Evolutionary conservation across 30 jellyfish, hydroid and myxozoan genomes (phyloP), one percentile per base, ranked within the genome.

Genomic region (Chironex yamaguchii): DNA sequence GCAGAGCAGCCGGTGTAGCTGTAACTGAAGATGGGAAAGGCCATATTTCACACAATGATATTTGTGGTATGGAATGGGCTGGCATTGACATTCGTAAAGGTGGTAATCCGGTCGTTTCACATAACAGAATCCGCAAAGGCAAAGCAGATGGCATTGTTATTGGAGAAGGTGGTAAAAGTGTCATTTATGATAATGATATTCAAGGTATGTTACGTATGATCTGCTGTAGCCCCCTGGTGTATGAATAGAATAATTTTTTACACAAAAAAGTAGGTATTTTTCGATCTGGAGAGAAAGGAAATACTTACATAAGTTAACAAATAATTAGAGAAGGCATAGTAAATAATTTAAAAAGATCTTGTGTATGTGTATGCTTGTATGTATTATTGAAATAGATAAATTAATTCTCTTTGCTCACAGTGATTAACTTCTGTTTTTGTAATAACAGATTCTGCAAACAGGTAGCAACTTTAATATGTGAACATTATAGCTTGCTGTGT

Each of bases 61-160:
- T 91, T 23, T 72, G 88, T 63, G 93, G 93, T 31, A 80, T 83
- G 93, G 97, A 91, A 53, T 91, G 97, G 97, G 97, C 97, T 35
- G 97, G 97, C 22, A 91, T 91, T 75, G 97, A 91, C 34, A 85
- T 91, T n/a, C 85, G 97, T n/a, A 93, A 91, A 62, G 97, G 97
- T 29, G 97, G 84, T 0, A 91, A 91, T 58, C 97, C 97, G 12
- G 96, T 91, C 72, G 90, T 91, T 0, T 91, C 97, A 2, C 97
- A 91, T 53, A 91, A 91, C 49, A 54, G 49, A 21, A 91, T 91
- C 13, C 81, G 93, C n/a, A 84, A 91, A 26, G 97, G 97, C 35
- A 88, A 91, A 29, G 90, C 97, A 9, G 97, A 91, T 77, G 97
- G 97, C 36, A 85, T 91, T 12, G 96, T 91, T 9, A 82, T 91